These are phyloP conservation scores for Pseudobourletiella spinata DNA, from an alignment of 1,140 invertebrate genomes.

Conservation along the genomic window DNA sequence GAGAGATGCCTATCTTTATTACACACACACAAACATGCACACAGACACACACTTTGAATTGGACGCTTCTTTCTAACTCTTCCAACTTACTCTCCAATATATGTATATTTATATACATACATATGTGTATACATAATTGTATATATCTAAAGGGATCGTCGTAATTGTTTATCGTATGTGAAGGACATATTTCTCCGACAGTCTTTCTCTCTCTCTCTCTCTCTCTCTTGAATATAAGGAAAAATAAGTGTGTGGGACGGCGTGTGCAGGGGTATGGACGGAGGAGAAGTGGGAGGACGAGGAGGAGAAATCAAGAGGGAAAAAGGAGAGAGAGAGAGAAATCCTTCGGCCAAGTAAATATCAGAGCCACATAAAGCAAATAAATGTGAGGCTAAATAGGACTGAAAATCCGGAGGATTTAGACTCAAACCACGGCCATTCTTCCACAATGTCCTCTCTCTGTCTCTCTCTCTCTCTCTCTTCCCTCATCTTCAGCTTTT, in stretches of 20 bases:
- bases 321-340: slow-evolving; percentile 8
- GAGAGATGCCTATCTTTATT: slow-evolving; percentile 32
- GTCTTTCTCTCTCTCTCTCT: no score
- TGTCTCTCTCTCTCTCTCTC: background rate
- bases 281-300: background rate
- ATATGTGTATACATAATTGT: no score
- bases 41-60: slow-evolving; percentile 2
- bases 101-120: no score
- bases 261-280: background rate
- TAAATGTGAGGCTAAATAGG: slow-evolving; percentile 29
- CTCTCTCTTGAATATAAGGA: no score
- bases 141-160: no score
- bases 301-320: slow-evolving; percentile 17
- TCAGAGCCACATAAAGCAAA: slow-evolving; percentile 25
- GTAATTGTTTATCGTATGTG: slow-evolving; percentile 22
- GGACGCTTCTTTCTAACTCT: slow-evolving; percentile 9
- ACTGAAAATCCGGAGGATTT: slow-evolving; percentile 30
- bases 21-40: no score
- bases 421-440: slow-evolving; percentile 20
- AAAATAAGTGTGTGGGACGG: background rate
- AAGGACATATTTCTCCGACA: background rate
- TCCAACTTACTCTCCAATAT: no score
- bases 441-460: slow-evolving; percentile 8
- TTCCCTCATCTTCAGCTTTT: background rate
- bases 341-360: slow-evolving; percentile 14